Evolutionary conservation across 2,113 vertebrate genomes (phyloP), one percentile per base, ranked within the genome.

Genomic region (Hyaena hyaena): DNA sequence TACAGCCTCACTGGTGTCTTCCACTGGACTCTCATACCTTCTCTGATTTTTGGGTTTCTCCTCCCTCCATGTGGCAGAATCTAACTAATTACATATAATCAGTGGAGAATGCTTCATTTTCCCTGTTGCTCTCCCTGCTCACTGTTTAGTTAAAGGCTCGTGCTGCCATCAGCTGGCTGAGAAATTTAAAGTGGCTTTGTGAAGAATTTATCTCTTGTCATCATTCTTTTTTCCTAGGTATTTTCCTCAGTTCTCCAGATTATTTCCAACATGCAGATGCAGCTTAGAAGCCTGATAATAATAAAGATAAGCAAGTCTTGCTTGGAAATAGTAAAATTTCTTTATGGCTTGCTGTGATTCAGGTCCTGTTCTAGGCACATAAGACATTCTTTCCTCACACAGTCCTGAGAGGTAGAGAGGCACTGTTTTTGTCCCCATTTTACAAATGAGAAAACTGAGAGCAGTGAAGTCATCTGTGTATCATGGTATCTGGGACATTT

Each of bases 101-200:
- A 1, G 5, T 19, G 8, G 82, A 63, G 71, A 43, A 39, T 19
- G 28, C 63, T 55, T 45, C 55, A 1, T 16, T 33, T 48, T 80
- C 16, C 24, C 66, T 71, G 8, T 15, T 71, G 23, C 55, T 74
- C 23, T 66, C 7, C 33, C 23, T 31, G 17, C 21, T 83, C 11
- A 2, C 10, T 11, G 5, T 80, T 81, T 24, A 90, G 73, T 73
- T n/a, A 74, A 69, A 94, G 33, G 89, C 50, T 15, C 19, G 28
- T 86, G 65, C 96, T 96, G 92, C 93, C 61, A 82, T 82, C 97
- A 82, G 11, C 93, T 86, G 93, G 61, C 53, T 45, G 79, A 89
- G 71, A 80, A 7, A 79, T 76, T 66, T 92, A 43, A 83, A 90
- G 58, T 63, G 33, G 7, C 33, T 97, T 69, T 10, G 0, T 69